Evolutionary conservation across 1,140 invertebrate genomes (phyloP).

Genomic region (Brachionus plicatilis): DNA sequence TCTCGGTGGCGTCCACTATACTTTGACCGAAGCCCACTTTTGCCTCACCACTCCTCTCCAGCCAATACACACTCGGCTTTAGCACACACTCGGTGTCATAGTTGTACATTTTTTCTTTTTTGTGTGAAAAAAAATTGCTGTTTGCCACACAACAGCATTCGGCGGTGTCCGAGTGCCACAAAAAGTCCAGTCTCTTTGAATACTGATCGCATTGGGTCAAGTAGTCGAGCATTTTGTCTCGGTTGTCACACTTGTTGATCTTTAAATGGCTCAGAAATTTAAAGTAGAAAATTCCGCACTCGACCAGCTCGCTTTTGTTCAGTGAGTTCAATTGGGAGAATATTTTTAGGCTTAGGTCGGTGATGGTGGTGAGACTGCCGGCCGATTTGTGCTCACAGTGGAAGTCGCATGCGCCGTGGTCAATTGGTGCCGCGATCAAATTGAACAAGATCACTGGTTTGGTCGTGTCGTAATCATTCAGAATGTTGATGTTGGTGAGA

Average conservation of each 20-base stretch:
- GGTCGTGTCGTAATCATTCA: background rate
- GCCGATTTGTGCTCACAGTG: background rate
- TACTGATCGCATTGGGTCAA: background rate
- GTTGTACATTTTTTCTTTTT: background rate
- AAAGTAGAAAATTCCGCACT: conserved; percentile 4
- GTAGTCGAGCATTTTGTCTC: background rate
- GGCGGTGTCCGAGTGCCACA: background rate
- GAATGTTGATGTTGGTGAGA: background rate
- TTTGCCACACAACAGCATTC: background rate
- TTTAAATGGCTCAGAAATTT: background rate
- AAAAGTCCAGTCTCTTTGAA: background rate
- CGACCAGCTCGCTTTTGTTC: background rate
- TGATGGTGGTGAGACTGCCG: background rate
- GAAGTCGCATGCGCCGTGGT: background rate
- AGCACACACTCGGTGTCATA: background rate
- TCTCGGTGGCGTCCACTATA: background rate
- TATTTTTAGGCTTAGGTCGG: background rate
- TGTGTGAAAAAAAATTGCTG: background rate
- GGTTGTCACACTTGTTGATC: background rate
- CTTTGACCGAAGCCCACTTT: conserved; percentile 21
- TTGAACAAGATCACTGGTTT: background rate
- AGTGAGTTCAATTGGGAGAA: background rate
- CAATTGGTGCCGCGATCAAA: background rate
- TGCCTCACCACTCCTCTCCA: background rate
- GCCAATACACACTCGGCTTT: background rate